Evolutionary conservation across 2,797 vertebrate genomes (phyloP).

Genomic region (Acipenser ruthenus): DNA sequence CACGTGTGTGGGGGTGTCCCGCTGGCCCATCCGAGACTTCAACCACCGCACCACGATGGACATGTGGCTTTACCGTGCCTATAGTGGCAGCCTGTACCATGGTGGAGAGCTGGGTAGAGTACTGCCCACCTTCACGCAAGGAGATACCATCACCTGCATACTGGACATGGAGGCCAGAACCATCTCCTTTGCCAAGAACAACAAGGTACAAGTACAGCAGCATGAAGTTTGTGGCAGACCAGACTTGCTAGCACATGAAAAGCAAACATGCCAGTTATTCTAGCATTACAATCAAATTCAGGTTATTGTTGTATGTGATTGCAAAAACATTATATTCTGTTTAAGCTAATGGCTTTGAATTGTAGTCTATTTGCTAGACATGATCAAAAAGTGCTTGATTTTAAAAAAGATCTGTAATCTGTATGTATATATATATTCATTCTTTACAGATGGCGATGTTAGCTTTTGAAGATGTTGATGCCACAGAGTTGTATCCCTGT

Average conservation of each 20-base stretch:
- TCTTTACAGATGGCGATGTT: constrained; percentile 60
- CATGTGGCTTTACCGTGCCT: constrained; percentile 75
- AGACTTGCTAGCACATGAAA: no score
- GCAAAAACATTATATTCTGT: no score
- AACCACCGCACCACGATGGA: constrained; percentile 73
- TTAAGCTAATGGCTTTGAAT: no score
- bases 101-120: constrained; percentile 64
- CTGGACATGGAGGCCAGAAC: constrained; percentile 74
- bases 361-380: no score
- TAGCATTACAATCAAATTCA: no score
- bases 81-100: constrained; percentile 71
- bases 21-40: constrained; percentile 69
- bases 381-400: no score
- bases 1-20: constrained; percentile 64
- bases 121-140: constrained; percentile 68
- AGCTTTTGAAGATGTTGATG: constrained; percentile 69
- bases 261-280: no score
- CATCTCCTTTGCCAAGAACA: constrained; percentile 69
- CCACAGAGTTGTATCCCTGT: constrained; percentile 65
- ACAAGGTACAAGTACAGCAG: constrained; percentile 48
- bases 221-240: not conserved
- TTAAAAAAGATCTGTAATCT: no score
- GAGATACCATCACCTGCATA: constrained; percentile 70
- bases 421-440: not conserved
- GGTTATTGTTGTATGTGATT: no score